Percentiles rank a stretch among this genome's conserved stretches.
phyloP scores from a whole-genome alignment of 2,797 vertebrate genomes.

The Gambusia yucatana region DNA sequence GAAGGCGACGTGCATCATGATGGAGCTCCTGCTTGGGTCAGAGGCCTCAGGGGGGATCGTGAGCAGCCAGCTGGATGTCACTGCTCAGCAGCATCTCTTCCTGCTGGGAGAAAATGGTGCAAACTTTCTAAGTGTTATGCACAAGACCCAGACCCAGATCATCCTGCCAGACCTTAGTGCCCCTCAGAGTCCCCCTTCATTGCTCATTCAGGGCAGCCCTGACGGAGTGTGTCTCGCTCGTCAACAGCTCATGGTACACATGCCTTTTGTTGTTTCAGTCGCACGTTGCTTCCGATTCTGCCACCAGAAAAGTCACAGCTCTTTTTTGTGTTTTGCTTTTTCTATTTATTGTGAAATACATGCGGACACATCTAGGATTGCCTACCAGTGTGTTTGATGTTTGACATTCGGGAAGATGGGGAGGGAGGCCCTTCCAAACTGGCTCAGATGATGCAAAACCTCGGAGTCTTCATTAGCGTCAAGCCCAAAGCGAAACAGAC shows the following conservation, averaged over 20 bases:
- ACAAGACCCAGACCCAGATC: slow-evolving; percentile 86
- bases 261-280: not conserved
- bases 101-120: slow-evolving; percentile 83
- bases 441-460: slow-evolving; percentile 84
- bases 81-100: slow-evolving; percentile 86
- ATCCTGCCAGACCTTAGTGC: slow-evolving; percentile 83
- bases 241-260: slow-evolving; percentile 83
- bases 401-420: slow-evolving; percentile 84
- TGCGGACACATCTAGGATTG: slow-evolving; percentile 75
- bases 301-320: not conserved
- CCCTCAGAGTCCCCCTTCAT: slow-evolving; percentile 77
- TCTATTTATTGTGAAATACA: slow-evolving; percentile 16
- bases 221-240: slow-evolving; percentile 84
- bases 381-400: slow-evolving; percentile 86
- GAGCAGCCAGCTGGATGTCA: slow-evolving; percentile 84
- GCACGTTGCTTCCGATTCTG: not conserved
- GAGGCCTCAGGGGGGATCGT: slow-evolving; percentile 72
- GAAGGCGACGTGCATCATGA: slow-evolving; percentile 82
- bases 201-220: slow-evolving; percentile 83
- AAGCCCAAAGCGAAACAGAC: slow-evolving; percentile 86
- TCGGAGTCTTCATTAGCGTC: slow-evolving; percentile 84
- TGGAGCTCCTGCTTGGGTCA: slow-evolving; percentile 81
- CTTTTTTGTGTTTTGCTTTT: not conserved
- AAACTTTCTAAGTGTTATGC: slow-evolving; percentile 85
- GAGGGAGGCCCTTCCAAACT: slow-evolving; percentile 78